phyloP scores from a whole-genome alignment of 2,888 invertebrate species.

The Drosophila tanythrix region DNA sequence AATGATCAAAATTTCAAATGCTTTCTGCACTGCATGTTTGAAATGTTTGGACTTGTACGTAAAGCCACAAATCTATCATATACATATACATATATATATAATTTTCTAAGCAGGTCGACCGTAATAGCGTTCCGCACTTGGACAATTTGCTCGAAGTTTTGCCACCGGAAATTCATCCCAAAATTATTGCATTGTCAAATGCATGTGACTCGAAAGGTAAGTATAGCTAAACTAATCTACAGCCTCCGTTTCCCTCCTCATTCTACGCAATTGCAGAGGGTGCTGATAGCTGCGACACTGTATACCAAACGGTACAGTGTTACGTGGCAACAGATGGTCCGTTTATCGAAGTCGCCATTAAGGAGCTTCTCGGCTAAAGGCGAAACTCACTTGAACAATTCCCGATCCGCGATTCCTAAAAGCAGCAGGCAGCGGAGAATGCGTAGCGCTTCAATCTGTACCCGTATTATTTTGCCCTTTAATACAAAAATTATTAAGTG shows the following conservation, averaged over 20 bases:
- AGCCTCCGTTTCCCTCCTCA: too few relatives aligned
- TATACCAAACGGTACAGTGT: constrained; percentile 78
- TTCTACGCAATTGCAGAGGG: constrained; percentile 73
- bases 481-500: constrained; percentile 24
- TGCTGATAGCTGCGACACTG: constrained; percentile 82
- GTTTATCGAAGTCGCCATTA: constrained; percentile 48
- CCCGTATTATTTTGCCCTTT: constrained; percentile 82
- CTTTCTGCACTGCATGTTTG: constrained; percentile 82
- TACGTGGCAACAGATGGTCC: constrained; percentile 77
- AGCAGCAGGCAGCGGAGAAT: constrained; percentile 81
- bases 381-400: constrained; percentile 79
- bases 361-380: constrained; percentile 42
- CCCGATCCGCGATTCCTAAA: constrained; percentile 74
- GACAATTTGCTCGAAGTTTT: constrained; percentile 78
- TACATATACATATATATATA: neutral
- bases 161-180: constrained; percentile 74
- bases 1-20: constrained; percentile 77
- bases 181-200: constrained; percentile 58
- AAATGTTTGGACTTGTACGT: constrained; percentile 82
- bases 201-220: constrained; percentile 81
- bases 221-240: constrained; percentile 2
- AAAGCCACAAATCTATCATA: neutral
- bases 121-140: constrained; percentile 74
- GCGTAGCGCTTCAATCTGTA: constrained; percentile 87
- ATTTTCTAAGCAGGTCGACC: constrained; percentile 74